Conservation (phyloP, 2,888 invertebrate species). For the Bruchidius siliquastri region DNA sequence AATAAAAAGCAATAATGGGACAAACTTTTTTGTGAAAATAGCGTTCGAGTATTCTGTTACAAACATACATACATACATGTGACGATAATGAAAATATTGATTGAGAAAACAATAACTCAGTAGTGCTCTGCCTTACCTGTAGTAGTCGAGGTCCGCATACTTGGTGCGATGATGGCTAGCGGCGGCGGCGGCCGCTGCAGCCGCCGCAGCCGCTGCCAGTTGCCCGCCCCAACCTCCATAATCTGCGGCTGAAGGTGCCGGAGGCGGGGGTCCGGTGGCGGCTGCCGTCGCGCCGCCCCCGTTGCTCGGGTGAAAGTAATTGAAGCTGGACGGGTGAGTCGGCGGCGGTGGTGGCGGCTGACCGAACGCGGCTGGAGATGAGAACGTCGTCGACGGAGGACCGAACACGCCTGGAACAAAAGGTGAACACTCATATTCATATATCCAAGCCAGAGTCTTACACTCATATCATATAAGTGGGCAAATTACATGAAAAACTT, state of each 20-base stretch:
- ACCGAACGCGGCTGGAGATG: constrained; percentile 63
- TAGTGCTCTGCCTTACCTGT: background rate
- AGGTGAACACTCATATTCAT: background rate
- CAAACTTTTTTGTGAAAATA: too few species aligned
- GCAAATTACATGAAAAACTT: too few species aligned
- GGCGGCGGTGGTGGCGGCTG: constrained; percentile 61
- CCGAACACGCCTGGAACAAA: constrained; percentile 62
- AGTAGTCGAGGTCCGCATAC: background rate
- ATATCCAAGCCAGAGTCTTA: too few species aligned
- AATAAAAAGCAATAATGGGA: too few species aligned
- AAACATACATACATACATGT: too few species aligned
- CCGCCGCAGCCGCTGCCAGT: constrained; percentile 43
- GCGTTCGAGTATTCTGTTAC: too few species aligned
- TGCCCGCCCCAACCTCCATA: constrained; percentile 78
- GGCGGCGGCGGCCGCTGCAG: background rate
- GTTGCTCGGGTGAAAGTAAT: constrained; percentile 75
- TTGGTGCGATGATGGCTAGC: background rate
- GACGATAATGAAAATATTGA: too few species aligned
- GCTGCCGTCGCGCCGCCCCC: constrained; percentile 63
- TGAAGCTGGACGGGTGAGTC: constrained; percentile 61
- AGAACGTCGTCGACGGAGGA: constrained; percentile 58
- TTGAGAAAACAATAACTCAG: background rate
- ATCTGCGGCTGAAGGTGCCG: constrained; percentile 45
- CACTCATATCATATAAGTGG: too few species aligned
- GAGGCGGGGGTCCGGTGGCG: constrained; percentile 7